phyloP scores from a whole-genome alignment of 1,140 invertebrate genomes.

The Orchesella cincta region DNA sequence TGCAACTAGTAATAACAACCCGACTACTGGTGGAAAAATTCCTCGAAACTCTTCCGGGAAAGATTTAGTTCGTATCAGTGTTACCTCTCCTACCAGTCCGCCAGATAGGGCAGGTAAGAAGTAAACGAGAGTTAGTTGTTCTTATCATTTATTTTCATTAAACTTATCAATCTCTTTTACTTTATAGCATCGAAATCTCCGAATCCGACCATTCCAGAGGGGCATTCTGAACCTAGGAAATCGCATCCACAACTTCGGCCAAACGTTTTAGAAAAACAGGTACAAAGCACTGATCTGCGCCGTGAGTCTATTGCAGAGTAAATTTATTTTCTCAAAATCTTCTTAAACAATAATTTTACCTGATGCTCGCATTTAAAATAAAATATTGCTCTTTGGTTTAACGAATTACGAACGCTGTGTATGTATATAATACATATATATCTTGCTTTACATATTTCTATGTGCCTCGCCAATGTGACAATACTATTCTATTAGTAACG shows the following conservation, averaged over 20 bases:
- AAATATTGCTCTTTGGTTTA: no score
- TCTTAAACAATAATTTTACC: no score
- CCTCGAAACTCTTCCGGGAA: slow-evolving; percentile 31
- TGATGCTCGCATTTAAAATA: no score
- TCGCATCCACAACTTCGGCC: slow-evolving; percentile 31
- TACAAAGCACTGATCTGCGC: slow-evolving; percentile 31
- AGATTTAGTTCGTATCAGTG: slow-evolving; percentile 37
- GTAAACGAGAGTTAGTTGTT: no score
- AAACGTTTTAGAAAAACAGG: slow-evolving; percentile 53
- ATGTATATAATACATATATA: no score
- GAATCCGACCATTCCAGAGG: not conserved
- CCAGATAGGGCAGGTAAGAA: not conserved
- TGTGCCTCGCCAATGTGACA: no score
- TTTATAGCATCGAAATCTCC: slow-evolving; percentile 14
- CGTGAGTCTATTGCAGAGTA: not conserved
- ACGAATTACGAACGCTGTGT: no score
- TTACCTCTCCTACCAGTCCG: slow-evolving; percentile 42
- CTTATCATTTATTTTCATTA: not conserved
- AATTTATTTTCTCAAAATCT: no score
- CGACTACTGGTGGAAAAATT: not conserved
- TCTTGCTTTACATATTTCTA: no score
- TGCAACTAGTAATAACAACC: not conserved
- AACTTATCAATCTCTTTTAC: not conserved
- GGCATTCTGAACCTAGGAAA: not conserved
- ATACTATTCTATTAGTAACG: no score